Evolutionary conservation across 2,113 vertebrate species (phyloP), one percentile per base, ranked within the genome.

Genomic region (Otus sunia): DNA sequence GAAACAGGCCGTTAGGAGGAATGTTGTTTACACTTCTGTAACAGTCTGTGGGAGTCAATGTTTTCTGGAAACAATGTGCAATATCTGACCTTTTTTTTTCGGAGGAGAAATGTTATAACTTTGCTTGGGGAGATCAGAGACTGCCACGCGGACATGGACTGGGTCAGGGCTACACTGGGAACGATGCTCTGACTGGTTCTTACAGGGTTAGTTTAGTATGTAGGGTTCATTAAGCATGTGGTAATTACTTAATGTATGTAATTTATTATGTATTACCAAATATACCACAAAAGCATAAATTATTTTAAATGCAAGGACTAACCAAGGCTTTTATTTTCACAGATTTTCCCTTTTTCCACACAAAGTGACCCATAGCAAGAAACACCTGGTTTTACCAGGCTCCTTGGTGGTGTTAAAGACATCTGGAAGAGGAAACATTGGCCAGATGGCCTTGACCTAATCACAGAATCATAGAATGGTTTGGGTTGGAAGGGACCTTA

Each of bases 81-180:
- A 11, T 13, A 23, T 79, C 36, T 52, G 72, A 19, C 9, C 18
- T 21, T 9, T 3, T 13, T 63, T 76, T 17, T 47, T 22, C 0
- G 0, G 25, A 18, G 25, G 14, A 72, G 26, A 55, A 22, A 29
- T 13, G 4, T 32, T 49, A 72, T 29, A 34, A 30, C 64, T 53
- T 39, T 22, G 27, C 47, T 4, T 43, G 4, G 21, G 14, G 37
- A 52, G 41, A 20, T 7, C 0, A 0, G 45, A 59, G 29, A 16
- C 43, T 12, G 19, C 27, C 13, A 16, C 1, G 2, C 27, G 58
- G 63, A 47, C 52, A 10, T 43, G 32, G 17, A 3, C 34, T 13
- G 55, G 34, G 41, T 5, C 45, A 37, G 60, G 18, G 41, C 2
- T 15, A 11, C 11, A 5, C 11, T 15, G 27, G 27, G 60, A 39